Evolutionary conservation across 2,797 vertebrate genomes (phyloP), one percentile per base, ranked within the genome.

Genomic region (Moxostoma hubbsi): DNA sequence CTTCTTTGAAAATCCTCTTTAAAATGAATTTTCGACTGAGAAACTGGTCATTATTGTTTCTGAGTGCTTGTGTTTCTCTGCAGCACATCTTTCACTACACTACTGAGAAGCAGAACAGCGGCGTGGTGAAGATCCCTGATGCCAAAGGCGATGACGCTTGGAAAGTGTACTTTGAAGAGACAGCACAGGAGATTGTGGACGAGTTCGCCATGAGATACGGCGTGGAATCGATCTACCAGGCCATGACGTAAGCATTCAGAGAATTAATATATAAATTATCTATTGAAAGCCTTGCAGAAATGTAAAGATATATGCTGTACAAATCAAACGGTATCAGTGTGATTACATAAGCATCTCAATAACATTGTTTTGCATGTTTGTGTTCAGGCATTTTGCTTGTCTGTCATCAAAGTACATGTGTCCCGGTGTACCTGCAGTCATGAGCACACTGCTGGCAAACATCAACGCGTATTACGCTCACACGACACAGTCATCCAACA

Each of bases 341-440:
- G 18, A 24, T 24, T 24, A 24, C 18, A 24, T 1, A 1, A 36
- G 36, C 36, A 36, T 36, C 4, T 36, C 4, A 36, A 53, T 36
- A 46, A 62, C 9, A 12, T 11, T 18, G 13, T 51, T 7, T 11
- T 53, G 7, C 47, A 9, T 79, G 50, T 16, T 36, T 63, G 71
- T 79, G 50, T 74, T 5, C 89, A 99, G 97, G 68, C 98, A 99
- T 88, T 99, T 99, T 81, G 97, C 97, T 84, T 99, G 98, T 92
- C 95, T 99, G 69, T 99, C 97, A 18, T 99, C 97, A 7, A 99
- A 99, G 88, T 99, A 99, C 90, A 99, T 99, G 98, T 99, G 97
- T 77, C 97, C 98, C 0, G 97, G 97, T 6, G 97, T 99, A 72
- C 97, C 98, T 0, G 98, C 98, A 0, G 98, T 99, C 86, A 99